Evolutionary conservation across 2,888 invertebrate species (phyloP).

Genomic region (Cheilosia urbana): DNA sequence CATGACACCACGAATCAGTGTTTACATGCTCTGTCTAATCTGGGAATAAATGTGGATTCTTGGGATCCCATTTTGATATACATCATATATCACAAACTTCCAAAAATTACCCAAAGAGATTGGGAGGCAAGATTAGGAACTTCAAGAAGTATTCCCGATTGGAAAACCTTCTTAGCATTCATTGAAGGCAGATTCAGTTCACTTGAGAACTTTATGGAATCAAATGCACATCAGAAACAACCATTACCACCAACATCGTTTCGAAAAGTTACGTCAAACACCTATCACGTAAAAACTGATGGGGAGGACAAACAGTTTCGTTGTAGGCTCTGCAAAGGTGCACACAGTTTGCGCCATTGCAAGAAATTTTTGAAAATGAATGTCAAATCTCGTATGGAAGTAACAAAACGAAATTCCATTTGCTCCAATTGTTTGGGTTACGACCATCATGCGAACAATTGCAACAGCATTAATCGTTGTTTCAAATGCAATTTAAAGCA

Average conservation of each 20-base stretch:
- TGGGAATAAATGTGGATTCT: conserved; percentile 4
- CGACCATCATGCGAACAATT: neutral
- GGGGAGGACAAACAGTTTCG: neutral
- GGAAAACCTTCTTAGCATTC: conserved; percentile 37
- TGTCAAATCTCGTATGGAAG: neutral
- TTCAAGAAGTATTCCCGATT: conserved; percentile 30
- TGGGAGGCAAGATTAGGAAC: conserved; percentile 28
- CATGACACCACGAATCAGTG: conserved; percentile 23
- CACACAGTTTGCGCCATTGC: too few species aligned
- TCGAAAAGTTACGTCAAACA: neutral
- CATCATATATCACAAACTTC: neutral
- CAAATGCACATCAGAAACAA: neutral
- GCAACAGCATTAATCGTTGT: neutral
- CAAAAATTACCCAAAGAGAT: conserved; percentile 14
- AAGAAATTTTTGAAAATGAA: neutral
- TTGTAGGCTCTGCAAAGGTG: neutral
- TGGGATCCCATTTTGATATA: conserved; percentile 35
- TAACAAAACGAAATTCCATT: too few species aligned
- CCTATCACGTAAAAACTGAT: neutral
- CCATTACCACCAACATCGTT: neutral
- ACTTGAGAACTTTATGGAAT: conserved; percentile 14
- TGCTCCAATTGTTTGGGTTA: neutral
- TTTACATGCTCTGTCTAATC: conserved; percentile 17
- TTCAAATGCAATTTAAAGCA: neutral
- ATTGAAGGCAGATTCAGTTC: conserved; percentile 12